Evolutionary conservation across 2,113 vertebrate species (phyloP), one percentile per base, ranked within the genome.

Genomic region (Oreochromis niloticus): DNA sequence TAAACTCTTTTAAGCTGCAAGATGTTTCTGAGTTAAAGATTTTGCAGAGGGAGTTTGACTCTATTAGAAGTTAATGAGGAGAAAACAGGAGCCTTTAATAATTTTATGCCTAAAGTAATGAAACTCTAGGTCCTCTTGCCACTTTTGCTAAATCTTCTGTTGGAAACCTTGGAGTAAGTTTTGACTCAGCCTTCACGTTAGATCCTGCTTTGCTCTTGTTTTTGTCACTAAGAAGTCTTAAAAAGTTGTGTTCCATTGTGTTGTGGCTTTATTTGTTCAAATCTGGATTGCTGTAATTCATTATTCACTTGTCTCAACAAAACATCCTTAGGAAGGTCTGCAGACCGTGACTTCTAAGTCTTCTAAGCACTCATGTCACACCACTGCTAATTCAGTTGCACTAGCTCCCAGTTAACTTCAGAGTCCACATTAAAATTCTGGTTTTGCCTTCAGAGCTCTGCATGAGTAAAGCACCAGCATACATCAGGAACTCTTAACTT

Each of bases 141-240:
- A 68, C 22, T 68, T 14, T 41, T 41, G 36, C 0, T 14, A 41
- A 22, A n/a, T 14, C 68, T 27, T 46, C 22, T 4, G 17, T 46
- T 6, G 39, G 1, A 14, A 71, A 71, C 36, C 39, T 71, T 2
- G 1, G 6, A 22, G 36, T 39, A 24, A 0, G 17, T 73, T 46
- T 73, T 73, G 4, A 46, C 39, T 27, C 5, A 0, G 5, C 7
- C 8, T 71, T 71, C 13, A 16, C 2, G 2, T 46, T 73, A 13
- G 13, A 27, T 73, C 5, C 13, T 73, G 68, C 39, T 27, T 73
- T 43, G 13, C 0, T 46, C n/a, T 10, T 73, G 68, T 16, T 71
- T 43, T 43, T 24, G 0, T 3, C 39, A 71, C 39, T 71, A 0
- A 9, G 7, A 22, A 71, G 6, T 16, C 36, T 43, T 71, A 43